These are phyloP conservation scores for Mustela lutreola DNA, from an alignment of 2,113 vertebrate genomes.

Conservation along the genomic window DNA sequence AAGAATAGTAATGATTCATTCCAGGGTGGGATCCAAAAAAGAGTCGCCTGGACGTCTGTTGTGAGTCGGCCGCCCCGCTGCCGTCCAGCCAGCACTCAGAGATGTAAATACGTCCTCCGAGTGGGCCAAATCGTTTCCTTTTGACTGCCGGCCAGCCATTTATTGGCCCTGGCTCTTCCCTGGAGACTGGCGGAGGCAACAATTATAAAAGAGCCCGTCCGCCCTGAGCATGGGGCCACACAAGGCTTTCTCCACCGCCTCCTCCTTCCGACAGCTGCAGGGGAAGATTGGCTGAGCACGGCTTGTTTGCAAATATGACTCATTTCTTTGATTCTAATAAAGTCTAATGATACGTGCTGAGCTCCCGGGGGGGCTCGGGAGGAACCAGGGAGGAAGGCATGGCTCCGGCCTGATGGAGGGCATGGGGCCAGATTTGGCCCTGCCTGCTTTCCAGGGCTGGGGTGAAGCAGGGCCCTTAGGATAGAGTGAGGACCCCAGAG, in stretches of 20 bases:
- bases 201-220: conserved; percentile 71
- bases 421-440: conserved; percentile 15
- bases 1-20: conserved; percentile 76
- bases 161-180: conserved; percentile 77
- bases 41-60: conserved; percentile 68
- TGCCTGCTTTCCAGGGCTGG: neutral
- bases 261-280: conserved; percentile 60
- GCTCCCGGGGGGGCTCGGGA: conserved; percentile 68
- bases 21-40: conserved; percentile 74
- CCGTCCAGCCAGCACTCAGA: conserved; percentile 79
- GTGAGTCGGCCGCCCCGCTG: conserved; percentile 67
- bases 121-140: conserved; percentile 83
- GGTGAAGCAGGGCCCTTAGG: neutral
- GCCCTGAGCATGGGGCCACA: conserved; percentile 32
- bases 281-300: conserved; percentile 57
- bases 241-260: conserved; percentile 39
- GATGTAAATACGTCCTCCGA: conserved; percentile 80
- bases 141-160: conserved; percentile 79
- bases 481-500: conserved; percentile 7
- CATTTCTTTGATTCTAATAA: conserved; percentile 82
- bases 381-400: conserved; percentile 56
- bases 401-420: conserved; percentile 67
- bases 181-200: conserved; percentile 75
- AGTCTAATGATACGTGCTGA: conserved; percentile 76
- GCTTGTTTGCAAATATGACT: conserved; percentile 82